Conservation (phyloP, 2,888 invertebrate genomes). For the Folsomia candida region DNA sequence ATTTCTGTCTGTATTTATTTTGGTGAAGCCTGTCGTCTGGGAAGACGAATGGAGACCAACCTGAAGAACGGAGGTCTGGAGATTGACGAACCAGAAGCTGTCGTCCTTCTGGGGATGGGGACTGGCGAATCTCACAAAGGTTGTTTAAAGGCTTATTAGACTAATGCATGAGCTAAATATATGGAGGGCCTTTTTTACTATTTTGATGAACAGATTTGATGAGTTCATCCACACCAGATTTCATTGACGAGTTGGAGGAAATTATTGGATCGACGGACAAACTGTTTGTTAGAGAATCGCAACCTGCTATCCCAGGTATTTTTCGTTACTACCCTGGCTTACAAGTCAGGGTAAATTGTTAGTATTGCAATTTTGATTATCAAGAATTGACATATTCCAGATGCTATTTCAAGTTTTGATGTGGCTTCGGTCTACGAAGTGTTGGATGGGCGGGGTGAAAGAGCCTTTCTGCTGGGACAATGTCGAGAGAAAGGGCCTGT, state of each 20-base stretch:
- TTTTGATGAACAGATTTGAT: too few species aligned
- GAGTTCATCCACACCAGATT: constrained; percentile 7
- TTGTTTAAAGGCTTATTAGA: too few species aligned
- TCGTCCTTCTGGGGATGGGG: not conserved
- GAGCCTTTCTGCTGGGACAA: constrained; percentile 28
- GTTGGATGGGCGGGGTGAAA: constrained; percentile 32
- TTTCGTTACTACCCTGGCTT: too few species aligned
- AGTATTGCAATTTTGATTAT: too few species aligned
- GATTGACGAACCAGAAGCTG: not conserved
- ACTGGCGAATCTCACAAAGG: not conserved
- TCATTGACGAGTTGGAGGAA: constrained; percentile 35
- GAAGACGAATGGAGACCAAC: not conserved
- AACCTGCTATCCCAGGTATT: constrained; percentile 30
- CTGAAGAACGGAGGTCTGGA: not conserved
- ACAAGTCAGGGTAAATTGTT: too few species aligned
- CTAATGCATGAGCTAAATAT: too few species aligned
- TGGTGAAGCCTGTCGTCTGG: too few species aligned
- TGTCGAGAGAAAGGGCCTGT: constrained; percentile 15
- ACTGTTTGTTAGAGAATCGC: constrained; percentile 25
- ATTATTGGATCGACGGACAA: constrained; percentile 39
- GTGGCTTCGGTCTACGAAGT: constrained; percentile 33
- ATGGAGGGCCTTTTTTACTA: too few species aligned
- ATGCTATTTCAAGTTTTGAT: constrained; percentile 11
- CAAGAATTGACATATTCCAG: not conserved
- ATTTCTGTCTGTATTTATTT: not conserved